Base-by-base conservation (phyloP, 2,888 invertebrate species). In the Drosophila aldrichi region DNA sequence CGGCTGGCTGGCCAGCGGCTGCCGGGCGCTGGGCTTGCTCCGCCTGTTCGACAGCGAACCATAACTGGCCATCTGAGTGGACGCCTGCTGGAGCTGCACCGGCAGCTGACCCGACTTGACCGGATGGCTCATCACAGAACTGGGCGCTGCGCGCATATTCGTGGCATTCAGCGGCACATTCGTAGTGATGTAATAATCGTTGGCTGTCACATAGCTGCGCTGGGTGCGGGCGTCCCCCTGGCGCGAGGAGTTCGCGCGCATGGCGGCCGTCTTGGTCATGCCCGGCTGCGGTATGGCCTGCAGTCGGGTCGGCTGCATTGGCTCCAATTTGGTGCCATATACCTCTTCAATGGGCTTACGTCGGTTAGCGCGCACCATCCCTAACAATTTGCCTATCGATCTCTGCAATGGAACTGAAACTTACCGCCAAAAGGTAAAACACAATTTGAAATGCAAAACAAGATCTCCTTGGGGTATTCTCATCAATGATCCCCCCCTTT, bases 341-440 rank as follows among this genome's bases (percentile, higher is more conserved):
- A 92, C 83, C 66, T 92, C 92, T 43, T 92, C 92, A 56, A 92
- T 77, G 29, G 84, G 80, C 64, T 92, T 91, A 18, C 91, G 91
- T 49, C 89, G 77, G 68, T 48, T 78, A 34, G 86, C 80, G 4
- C 92, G 90, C 57, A 92, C 91, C 92, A 92, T 92, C 29, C 29
- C 57, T 14, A 41, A 20, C 9, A 22, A 20, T 44, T 40, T 62
- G 9, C 52, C 40, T 48, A 60, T 22, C 22, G 14, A 25, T 41
- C 25, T 20, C 32, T 14, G 10, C 16, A 12, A 40, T 52, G 32
- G 7, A 41, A 55, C 36, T 40, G 20, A 43, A 60, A 73, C 74
- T 63, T 49, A 73, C 60, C 44, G 64, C 63, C 79, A 67, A 73
- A 59, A 44, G 49, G 40, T 29, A 12, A 14, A 34, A 32, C 48